Base-by-base conservation (phyloP, 2,888 invertebrate species). In the Acholoe squamosa region DNA sequence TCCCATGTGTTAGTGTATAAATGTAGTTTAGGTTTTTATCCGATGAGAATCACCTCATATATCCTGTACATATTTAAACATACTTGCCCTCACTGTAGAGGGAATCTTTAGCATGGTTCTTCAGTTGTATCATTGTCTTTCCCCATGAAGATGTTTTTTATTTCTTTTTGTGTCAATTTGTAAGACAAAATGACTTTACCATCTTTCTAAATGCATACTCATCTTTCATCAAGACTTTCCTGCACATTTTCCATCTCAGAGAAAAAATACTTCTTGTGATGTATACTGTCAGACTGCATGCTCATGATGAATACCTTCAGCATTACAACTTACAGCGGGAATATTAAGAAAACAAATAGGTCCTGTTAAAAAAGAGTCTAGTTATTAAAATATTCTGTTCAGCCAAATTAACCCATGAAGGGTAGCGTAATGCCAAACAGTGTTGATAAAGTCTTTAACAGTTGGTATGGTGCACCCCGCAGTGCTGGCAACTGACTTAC, bases 181-280 rank as follows among this genome's bases (percentile, higher is more conserved):
- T 61, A 43, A n/a, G 5, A 71, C 28, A 28, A 25, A 16, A 0
- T n/a, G 71, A 71, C 12, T 67, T n/a, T 67, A 22, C 71, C 14
- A 71, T 71, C 7, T 28, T 28, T 28, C 25, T 71, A 28, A 71
- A 71, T 71, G 71, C 71, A 71, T 28, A 71, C 25, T 71, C 28
- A 25, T 71, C 31, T 71, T 71, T 71, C 25, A 71, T 71, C 71
- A 28, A n/a, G 61, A 7, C 61, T 61, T 61, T 61, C 61, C 61
- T n/a, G 19, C 14, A 7, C 61, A 14, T 61, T 61, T 61, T 61
- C 61, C 61, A 12, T 61, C 61, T 61, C 61, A 14, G 19, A 61
- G 61, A n/a, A 61, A 43, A 43, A 43, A 43, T 7, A 43, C 43
- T 43, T 10, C 43, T 61, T n/a, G 61, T 61, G 61, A n/a, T 19